Evolutionary conservation across 2,113 vertebrate genomes (phyloP), one percentile per base, ranked within the genome.

Genomic region (Daphoenositta chrysoptera): DNA sequence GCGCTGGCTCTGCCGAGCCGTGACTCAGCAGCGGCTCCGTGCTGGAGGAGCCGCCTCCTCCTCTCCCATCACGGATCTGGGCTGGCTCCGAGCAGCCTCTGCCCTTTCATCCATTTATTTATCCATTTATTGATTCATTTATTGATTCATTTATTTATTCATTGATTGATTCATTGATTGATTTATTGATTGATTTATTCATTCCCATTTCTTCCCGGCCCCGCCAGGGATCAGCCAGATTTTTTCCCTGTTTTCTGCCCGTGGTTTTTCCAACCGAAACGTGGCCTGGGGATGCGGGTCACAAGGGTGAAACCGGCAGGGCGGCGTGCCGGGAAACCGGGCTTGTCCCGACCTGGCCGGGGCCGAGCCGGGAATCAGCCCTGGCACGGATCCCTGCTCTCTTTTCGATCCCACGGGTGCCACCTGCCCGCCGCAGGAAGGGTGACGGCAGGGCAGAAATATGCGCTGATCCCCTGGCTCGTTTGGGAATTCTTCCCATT

Each of bases 401-500:
- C 83, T 21, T 40, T 42, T 13, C n/a, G n/a, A 2, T 31, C 85
- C 50, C 50, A 5, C 2, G 15, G 51, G 64, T 68, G 83, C 90
- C 92, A 35, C 60, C 76, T 64, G 91, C 54, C 8, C 48, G 42
- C 61, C 56, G 57, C 96, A 83, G 94, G 95, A 95, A 94, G 60
- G 13, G 9, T 81, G 73, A 95, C 93, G 24, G 37, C 11, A 42
- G 40, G 66, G 31, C 31, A 15, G 18, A 95, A 96, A 96, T 26
- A 96, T 73, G 96, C 84, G 26, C 82, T 15, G 53, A 89, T 35
- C 48, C 72, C 63, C 42, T 44, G 12, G 13, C 79, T 17, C 1
- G 22, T 16, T 9, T 35, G 44, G 18, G 87, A 63, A 98, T 98
- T 97, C 98, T 72, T 22, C 4, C 13, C 97, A 94, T 98, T 54